Conservation (phyloP, 2,888 invertebrate species). For the Unio delphinus region DNA sequence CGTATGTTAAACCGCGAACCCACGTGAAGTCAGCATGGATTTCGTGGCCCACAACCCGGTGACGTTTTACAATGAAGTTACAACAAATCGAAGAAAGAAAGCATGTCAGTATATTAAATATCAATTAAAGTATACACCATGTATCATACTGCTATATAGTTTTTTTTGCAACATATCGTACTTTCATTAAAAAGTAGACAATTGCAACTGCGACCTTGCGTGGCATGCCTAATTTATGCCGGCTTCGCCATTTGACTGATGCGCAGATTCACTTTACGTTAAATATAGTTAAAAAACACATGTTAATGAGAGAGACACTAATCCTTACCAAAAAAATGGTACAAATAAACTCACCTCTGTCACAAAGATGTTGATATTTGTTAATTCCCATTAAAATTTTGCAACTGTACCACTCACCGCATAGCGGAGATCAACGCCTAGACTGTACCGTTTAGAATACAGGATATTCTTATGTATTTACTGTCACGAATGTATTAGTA, state of each 20-base stretch:
- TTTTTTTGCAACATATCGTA: conserved; percentile 17
- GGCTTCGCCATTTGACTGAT: conserved; percentile 17
- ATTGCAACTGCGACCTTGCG: conserved; percentile 8
- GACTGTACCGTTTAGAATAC: conserved; percentile 24
- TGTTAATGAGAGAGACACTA: conserved; percentile 1
- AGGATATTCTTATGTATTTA: conserved; percentile 27
- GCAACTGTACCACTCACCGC: conserved; percentile 13
- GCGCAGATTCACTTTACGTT: too few species aligned
- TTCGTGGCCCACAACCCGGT: not conserved
- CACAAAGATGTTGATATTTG: conserved; percentile 8
- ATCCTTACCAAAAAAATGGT: conserved; percentile 2
- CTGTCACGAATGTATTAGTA: conserved; percentile 39
- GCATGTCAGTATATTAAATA: too few species aligned
- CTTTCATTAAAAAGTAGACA: conserved; percentile 14
- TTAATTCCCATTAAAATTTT: conserved; percentile 22
- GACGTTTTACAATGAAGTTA: too few species aligned
- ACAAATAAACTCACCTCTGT: conserved; percentile 15
- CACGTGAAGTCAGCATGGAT: conserved; percentile 32
- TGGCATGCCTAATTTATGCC: conserved; percentile 27
- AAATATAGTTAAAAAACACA: conserved; percentile 18
- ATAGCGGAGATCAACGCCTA: conserved; percentile 14
- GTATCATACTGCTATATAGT: conserved; percentile 15
- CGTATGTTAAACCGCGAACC: conserved; percentile 19
- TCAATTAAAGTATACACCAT: not conserved
- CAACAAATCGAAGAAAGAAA: too few species aligned